Evolutionary conservation across 2,113 vertebrate species (phyloP).

Genomic region (Patagioenas fasciata): DNA sequence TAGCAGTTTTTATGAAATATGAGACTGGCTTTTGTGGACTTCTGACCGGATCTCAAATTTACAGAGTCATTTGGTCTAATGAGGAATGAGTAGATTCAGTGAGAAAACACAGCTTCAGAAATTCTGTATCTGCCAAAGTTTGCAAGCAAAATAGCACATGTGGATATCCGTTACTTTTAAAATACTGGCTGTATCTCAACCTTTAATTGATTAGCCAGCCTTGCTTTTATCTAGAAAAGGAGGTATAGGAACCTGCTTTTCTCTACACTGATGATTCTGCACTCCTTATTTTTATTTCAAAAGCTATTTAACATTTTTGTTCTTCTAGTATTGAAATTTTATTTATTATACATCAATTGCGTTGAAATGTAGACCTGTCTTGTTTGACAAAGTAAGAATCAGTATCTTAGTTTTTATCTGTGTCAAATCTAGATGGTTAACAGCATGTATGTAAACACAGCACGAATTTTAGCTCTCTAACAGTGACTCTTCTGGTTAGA

Average conservation of each 20-base stretch:
- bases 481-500: constrained; percentile 44
- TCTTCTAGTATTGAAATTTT: constrained; percentile 33
- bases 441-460: constrained; percentile 51
- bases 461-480: constrained; percentile 57
- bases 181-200: constrained; percentile 19
- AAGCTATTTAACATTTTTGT: constrained; percentile 46
- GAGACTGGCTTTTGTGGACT: not conserved
- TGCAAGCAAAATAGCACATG: constrained; percentile 48
- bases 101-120: constrained; percentile 56
- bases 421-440: constrained; percentile 61
- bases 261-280: constrained; percentile 4
- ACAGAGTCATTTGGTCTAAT: not conserved
- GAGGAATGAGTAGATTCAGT: constrained; percentile 1
- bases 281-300: constrained; percentile 40
- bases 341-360: constrained; percentile 36
- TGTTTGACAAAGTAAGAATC: constrained; percentile 63
- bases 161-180: constrained; percentile 23
- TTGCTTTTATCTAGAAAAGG: constrained; percentile 30
- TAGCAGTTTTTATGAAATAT: not conserved
- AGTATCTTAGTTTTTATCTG: constrained; percentile 54
- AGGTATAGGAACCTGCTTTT: constrained; percentile 24
- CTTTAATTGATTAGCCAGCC: constrained; percentile 8
- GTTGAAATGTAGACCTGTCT: constrained; percentile 61
- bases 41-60: not conserved
- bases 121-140: constrained; percentile 37